These are phyloP conservation scores for Globodera rostochiensis DNA, from an alignment of 1,140 invertebrate species.

Conservation along the genomic window DNA sequence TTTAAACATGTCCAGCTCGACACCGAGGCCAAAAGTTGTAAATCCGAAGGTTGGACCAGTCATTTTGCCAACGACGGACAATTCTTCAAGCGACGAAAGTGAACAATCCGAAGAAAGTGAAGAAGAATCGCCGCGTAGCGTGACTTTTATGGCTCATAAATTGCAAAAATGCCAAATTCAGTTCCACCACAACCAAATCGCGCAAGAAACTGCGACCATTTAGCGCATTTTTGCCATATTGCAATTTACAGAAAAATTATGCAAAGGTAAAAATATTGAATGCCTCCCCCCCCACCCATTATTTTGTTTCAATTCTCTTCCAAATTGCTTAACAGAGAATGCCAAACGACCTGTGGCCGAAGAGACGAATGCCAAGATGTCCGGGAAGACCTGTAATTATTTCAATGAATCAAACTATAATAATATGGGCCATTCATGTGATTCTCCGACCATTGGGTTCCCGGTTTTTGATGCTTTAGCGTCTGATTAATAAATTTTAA, in stretches of 20 bases:
- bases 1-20: no score
- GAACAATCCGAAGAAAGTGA: no score
- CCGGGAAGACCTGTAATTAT: not conserved
- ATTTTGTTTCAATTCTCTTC: not conserved
- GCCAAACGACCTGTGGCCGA: not conserved
- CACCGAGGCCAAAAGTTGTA: no score
- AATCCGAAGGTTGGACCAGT: no score
- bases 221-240: not conserved
- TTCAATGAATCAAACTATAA: not conserved
- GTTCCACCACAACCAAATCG: not conserved
- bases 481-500: no score
- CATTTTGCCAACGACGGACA: no score
- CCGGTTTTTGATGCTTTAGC: no score
- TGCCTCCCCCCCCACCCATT: not conserved
- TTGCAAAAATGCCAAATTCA: not conserved
- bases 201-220: not conserved
- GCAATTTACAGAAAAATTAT: not conserved
- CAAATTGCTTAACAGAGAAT: not conserved
- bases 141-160: no score
- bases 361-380: not conserved
- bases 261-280: not conserved
- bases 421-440: no score
- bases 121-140: no score
- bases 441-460: no score
- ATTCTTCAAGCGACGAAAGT: no score